phyloP scores from a whole-genome alignment of 2,797 vertebrate species.

The Hydrophis major region DNA sequence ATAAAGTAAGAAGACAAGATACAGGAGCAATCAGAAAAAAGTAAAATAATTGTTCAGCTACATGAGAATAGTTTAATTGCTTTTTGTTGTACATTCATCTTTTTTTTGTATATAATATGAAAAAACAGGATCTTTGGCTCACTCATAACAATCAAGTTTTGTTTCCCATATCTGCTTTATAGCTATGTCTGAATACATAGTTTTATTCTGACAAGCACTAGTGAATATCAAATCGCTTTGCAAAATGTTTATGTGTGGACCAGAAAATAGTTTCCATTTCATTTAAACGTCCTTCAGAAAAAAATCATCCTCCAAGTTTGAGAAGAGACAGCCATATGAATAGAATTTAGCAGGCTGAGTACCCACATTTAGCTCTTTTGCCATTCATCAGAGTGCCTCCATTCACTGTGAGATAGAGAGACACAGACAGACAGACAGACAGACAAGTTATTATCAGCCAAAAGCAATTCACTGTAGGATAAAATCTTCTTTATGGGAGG shows the following conservation, averaged over 20 bases:
- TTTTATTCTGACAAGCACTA: constrained; percentile 56
- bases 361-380: background rate
- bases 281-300: constrained; percentile 45
- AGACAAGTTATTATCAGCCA: background rate
- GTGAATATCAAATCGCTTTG: constrained; percentile 59
- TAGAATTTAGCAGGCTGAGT: background rate
- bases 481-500: background rate
- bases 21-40: background rate
- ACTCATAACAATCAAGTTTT: constrained; percentile 52
- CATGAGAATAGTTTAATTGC: constrained; percentile 55
- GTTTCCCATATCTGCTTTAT: constrained; percentile 57
- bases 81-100: constrained; percentile 33
- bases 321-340: constrained; percentile 37
- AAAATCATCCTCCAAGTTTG: constrained; percentile 28
- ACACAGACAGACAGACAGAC: background rate
- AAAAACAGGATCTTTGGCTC: constrained; percentile 61
- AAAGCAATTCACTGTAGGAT: background rate
- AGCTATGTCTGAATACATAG: constrained; percentile 45
- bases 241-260: constrained; percentile 62
- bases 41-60: constrained; percentile 29
- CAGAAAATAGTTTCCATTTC: constrained; percentile 59
- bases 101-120: background rate
- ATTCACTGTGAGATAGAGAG: background rate
- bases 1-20: background rate
- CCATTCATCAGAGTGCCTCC: constrained; percentile 11